A percentile compares a stretch with the other conserved stretches of the same genome.
These are phyloP conservation scores for Agelas oroides DNA, from an alignment of 37 sponge, comb jelly and placozoan species.

Conservation along the genomic window DNA sequence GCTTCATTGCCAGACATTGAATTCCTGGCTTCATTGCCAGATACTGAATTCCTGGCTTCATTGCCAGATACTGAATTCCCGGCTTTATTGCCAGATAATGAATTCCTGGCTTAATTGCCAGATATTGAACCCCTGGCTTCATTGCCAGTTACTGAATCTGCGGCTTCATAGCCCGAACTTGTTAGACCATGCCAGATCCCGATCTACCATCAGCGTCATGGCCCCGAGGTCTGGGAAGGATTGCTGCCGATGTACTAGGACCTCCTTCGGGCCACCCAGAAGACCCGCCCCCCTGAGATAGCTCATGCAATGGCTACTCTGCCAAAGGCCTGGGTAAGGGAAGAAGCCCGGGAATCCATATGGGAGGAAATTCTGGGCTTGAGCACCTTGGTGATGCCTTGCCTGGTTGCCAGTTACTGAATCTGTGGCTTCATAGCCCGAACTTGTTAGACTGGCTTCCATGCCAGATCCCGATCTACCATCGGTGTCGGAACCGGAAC, in stretches of 20 bases:
- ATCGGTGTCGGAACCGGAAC: neutral
- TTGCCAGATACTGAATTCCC: no score
- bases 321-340: neutral
- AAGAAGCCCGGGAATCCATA: neutral
- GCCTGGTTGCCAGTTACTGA: neutral
- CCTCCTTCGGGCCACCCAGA: no score
- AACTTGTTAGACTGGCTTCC: no score
- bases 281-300: no score
- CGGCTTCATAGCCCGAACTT: constrained; percentile 30
- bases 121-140: no score
- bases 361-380: no score
- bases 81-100: no score
- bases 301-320: neutral
- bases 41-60: neutral
- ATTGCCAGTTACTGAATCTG: neutral
- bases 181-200: no score
- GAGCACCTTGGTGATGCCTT: neutral
- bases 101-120: no score
- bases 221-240: no score
- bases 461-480: neutral
- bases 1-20: neutral
- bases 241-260: no score
- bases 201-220: neutral
- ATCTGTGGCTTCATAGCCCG: constrained; percentile 20
- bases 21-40: constrained; percentile 26